Percentiles rank a stretch among this genome's conserved stretches.
These are phyloP conservation scores for Drosophila nebulosa DNA, from an alignment of 1,140 invertebrate genomes.

Conservation along the genomic window DNA sequence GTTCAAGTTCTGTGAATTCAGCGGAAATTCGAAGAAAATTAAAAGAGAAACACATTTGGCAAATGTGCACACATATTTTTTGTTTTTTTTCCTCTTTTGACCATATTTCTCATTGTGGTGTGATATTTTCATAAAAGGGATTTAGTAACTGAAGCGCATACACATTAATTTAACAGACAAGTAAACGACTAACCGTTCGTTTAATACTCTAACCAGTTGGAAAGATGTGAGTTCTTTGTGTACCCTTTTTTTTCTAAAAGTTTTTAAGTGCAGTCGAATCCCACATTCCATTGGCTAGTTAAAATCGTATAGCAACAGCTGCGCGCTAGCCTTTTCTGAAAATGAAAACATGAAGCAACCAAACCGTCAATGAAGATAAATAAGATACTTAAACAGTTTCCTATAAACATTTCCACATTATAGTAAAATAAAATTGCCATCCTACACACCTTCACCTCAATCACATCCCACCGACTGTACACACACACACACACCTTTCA, in stretches of 20 bases:
- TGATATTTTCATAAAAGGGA: background rate
- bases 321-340: background rate
- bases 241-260: no score
- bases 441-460: slow-evolving; percentile 4
- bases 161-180: background rate
- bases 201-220: background rate
- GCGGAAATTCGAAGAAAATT: background rate
- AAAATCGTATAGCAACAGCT: background rate
- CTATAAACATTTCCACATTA: background rate
- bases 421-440: background rate
- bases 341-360: background rate
- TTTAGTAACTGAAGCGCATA: background rate
- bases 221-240: no score
- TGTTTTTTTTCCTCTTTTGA: background rate
- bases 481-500: background rate
- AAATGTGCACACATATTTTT: background rate
- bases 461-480: background rate
- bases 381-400: background rate
- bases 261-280: no score
- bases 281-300: no score
- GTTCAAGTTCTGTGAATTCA: background rate
- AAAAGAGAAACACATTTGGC: background rate
- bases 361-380: background rate
- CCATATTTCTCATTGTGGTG: background rate
- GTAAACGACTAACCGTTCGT: background rate